Conservation (phyloP, 2,888 invertebrate genomes). For the Coenonympha arcania region DNA sequence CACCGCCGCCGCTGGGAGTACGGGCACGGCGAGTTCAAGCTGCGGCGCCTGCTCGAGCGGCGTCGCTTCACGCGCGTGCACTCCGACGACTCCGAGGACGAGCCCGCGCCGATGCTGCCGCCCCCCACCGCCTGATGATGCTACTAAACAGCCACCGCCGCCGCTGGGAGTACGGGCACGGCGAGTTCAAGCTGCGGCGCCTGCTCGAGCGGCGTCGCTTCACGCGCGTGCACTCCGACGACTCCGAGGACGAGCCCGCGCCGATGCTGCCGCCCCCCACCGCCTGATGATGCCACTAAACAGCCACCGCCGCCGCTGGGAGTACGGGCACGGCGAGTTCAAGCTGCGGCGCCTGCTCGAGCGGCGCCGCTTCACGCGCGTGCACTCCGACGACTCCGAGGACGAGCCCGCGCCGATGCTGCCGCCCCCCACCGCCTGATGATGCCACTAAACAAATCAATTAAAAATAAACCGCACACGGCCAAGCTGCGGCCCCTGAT, state of each 20-base stretch:
- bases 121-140: constrained; percentile 34
- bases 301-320: constrained; percentile 69
- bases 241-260: constrained; percentile 78
- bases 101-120: constrained; percentile 73
- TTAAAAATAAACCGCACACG: too few species aligned
- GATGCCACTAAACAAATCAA: too few species aligned
- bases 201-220: constrained; percentile 76
- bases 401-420: constrained; percentile 76
- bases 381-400: constrained; percentile 79
- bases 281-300: constrained; percentile 26
- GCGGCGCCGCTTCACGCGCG: constrained; percentile 76
- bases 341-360: constrained; percentile 78
- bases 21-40: constrained; percentile 74
- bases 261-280: constrained; percentile 64
- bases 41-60: constrained; percentile 76
- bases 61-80: constrained; percentile 78
- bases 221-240: constrained; percentile 78
- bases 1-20: too few species aligned
- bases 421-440: constrained; percentile 41
- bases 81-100: constrained; percentile 79
- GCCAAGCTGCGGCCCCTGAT: too few species aligned
- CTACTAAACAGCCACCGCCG: too few species aligned
- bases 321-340: constrained; percentile 72
- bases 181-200: constrained; percentile 78
- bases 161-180: constrained; percentile 69